Conservation (phyloP, 1,140 invertebrate species). For the Anastatus disparis region DNA sequence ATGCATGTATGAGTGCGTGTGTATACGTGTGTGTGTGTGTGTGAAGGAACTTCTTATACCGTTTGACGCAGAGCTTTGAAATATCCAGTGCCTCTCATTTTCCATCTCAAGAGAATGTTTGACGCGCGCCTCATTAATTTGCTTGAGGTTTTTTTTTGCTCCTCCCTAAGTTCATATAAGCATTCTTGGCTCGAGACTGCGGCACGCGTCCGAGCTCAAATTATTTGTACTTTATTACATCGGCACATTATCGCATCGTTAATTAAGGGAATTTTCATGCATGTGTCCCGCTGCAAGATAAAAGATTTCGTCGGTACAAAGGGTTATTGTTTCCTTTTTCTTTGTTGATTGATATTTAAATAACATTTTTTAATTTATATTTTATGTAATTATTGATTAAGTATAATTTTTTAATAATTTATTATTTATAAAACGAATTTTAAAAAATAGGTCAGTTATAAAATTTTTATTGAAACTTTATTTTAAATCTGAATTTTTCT, state of each 20-base stretch:
- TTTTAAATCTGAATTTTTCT: too few species aligned
- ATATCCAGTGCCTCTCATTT: conserved; percentile 12
- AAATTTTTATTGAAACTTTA: too few species aligned
- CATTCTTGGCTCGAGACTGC: background rate
- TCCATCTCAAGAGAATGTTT: background rate
- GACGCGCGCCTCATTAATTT: background rate
- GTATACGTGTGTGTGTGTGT: background rate
- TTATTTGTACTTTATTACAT: background rate
- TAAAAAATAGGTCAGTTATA: too few species aligned
- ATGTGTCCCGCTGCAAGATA: too few species aligned
- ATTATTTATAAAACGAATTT: too few species aligned
- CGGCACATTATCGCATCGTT: conserved; percentile 18
- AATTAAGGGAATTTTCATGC: too few species aligned
- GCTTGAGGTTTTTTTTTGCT: conserved; percentile 4
- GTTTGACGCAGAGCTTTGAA: background rate
- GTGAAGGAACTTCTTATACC: background rate
- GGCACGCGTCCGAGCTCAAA: background rate
- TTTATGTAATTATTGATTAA: too few species aligned
- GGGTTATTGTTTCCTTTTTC: too few species aligned
- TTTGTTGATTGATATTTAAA: too few species aligned
- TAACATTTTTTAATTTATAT: too few species aligned
- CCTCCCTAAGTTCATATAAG: background rate
- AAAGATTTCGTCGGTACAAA: too few species aligned
- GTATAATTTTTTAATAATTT: too few species aligned
- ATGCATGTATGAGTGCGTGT: background rate